Percentiles rank a stretch among this genome's conserved stretches.
These are phyloP conservation scores for Alcis repandata DNA, from an alignment of 2,888 invertebrate genomes.

Conservation along the genomic window DNA sequence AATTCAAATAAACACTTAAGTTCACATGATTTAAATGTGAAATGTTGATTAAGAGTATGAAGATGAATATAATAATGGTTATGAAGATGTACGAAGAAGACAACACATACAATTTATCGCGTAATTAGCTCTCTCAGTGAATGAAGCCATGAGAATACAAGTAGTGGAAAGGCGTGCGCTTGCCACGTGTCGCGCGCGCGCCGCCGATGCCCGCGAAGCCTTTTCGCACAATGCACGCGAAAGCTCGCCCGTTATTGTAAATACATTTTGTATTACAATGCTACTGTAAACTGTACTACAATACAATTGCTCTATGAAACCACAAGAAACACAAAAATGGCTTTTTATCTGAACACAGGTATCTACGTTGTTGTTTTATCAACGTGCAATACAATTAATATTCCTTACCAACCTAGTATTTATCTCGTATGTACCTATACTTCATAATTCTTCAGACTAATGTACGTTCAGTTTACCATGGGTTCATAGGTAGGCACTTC, in stretches of 20 bases:
- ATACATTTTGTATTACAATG: too few relatives aligned
- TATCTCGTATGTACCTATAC: neutral
- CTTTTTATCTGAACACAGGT: too few relatives aligned
- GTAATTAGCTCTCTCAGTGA: slow-evolving; percentile 18
- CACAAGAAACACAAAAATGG: neutral
- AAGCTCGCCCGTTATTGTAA: slow-evolving; percentile 16
- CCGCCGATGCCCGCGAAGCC: slow-evolving; percentile 51
- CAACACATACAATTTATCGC: slow-evolving; percentile 23
- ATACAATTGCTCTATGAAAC: neutral
- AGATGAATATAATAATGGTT: too few relatives aligned
- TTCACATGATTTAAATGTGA: slow-evolving; percentile 3
- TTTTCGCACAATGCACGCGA: slow-evolving; percentile 12
- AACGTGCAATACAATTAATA: too few relatives aligned
- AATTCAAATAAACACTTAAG: slow-evolving; percentile 16
- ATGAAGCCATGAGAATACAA: slow-evolving; percentile 54
- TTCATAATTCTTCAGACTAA: slow-evolving; percentile 17
- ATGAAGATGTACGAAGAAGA: too few relatives aligned
- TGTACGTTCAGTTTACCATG: slow-evolving; percentile 17
- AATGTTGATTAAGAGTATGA: slow-evolving; percentile 8
- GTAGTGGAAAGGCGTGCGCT: slow-evolving; percentile 54
- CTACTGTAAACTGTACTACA: neutral
- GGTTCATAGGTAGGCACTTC: slow-evolving; percentile 9
- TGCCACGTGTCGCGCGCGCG: slow-evolving; percentile 57
- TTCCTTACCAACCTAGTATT: too few relatives aligned
- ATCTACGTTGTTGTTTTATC: too few relatives aligned